These are phyloP conservation scores for Phrynosoma blainvillii DNA, from an alignment of 2,113 vertebrate species.

Conservation along the genomic window DNA sequence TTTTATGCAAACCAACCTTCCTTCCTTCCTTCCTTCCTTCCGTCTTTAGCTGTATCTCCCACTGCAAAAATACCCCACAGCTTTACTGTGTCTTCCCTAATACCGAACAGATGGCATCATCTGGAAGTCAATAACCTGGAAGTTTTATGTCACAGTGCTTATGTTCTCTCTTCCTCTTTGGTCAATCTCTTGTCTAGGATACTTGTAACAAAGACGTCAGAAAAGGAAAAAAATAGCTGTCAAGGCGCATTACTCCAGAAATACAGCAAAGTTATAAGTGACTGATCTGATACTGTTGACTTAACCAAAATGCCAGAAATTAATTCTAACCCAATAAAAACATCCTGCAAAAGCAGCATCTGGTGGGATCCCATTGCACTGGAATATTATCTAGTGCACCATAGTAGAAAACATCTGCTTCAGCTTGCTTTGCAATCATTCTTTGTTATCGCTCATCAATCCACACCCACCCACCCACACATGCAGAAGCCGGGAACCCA, in stretches of 20 bases:
- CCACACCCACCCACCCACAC: background rate
- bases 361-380: background rate
- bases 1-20: constrained; percentile 43
- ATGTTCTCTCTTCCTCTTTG: constrained; percentile 26
- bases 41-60: background rate
- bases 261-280: constrained; percentile 38
- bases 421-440: background rate
- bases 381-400: background rate
- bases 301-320: constrained; percentile 11
- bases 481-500: too few relatives aligned
- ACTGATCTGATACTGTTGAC: constrained; percentile 33
- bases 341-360: background rate
- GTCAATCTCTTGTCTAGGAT: constrained; percentile 37
- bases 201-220: constrained; percentile 32
- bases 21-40: background rate
- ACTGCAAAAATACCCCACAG: background rate
- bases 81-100: background rate
- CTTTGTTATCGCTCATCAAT: background rate
- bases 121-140: constrained; percentile 55
- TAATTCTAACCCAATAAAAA: background rate
- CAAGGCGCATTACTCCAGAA: constrained; percentile 34
- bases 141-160: background rate
- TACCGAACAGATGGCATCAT: constrained; percentile 58
- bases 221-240: constrained; percentile 20
- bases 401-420: background rate